phyloP scores from a whole-genome alignment of 2,888 invertebrate genomes.

The Tenthredo notha region DNA sequence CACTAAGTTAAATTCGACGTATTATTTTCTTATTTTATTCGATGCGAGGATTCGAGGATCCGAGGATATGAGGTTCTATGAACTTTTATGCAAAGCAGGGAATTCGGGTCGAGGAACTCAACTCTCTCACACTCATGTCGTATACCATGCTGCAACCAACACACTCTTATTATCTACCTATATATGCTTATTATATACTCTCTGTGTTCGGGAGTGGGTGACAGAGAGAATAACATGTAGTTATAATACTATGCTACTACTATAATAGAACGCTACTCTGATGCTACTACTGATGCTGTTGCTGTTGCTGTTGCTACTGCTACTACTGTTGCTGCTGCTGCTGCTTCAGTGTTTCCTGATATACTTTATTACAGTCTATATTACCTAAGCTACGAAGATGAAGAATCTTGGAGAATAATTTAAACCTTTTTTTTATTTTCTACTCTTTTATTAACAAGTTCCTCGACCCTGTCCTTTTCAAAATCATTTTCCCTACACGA shows the following conservation, averaged over 20 bases:
- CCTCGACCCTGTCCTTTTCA: neutral
- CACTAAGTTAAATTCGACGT: neutral
- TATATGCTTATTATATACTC: neutral
- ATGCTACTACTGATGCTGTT: neutral
- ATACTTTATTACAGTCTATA: constrained; percentile 18
- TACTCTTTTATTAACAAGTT: neutral
- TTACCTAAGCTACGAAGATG: neutral
- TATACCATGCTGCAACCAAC: too few species aligned
- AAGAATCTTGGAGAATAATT: neutral
- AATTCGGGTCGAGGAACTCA: constrained; percentile 66
- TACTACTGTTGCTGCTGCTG: neutral
- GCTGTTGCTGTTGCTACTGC: neutral
- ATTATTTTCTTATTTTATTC: neutral
- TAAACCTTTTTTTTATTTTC: neutral
- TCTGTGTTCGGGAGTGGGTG: constrained; percentile 5
- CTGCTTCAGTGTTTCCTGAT: constrained; percentile 10
- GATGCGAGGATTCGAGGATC: neutral
- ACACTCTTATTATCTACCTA: neutral
- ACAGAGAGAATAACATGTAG: constrained; percentile 23
- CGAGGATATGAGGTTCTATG: constrained; percentile 33
- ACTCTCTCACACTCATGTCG: neutral
- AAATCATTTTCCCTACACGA: neutral
- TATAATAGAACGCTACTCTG: neutral
- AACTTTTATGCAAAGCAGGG: constrained; percentile 53
- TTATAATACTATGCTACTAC: constrained; percentile 10